Evolutionary conservation across 2,113 vertebrate species (phyloP).

Genomic region (Etia nguti): DNA sequence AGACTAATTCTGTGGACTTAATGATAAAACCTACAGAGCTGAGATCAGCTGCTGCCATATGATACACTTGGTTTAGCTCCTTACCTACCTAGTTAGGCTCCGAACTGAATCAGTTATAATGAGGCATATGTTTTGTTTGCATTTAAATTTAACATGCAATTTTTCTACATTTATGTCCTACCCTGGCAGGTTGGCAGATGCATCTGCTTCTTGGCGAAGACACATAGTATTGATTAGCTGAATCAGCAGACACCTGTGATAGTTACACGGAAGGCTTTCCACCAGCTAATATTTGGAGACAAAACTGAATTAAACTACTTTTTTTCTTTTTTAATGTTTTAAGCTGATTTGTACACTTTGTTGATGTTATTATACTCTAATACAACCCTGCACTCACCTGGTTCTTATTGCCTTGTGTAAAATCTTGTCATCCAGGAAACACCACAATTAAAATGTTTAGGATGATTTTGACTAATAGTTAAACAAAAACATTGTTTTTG

Average conservation of each 20-base stretch:
- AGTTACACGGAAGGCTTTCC: constrained; percentile 9
- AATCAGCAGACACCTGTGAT: constrained; percentile 25
- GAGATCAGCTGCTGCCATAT: not conserved
- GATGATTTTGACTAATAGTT: not conserved
- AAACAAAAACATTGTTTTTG: not conserved
- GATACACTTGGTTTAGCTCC: not conserved
- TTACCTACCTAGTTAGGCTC: not conserved
- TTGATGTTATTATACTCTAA: not conserved
- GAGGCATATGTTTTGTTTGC: constrained; percentile 9
- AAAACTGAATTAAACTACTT: not conserved
- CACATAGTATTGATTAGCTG: not conserved
- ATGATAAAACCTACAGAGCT: not conserved
- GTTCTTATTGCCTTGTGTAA: not conserved
- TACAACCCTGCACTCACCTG: not conserved
- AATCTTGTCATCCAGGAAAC: not conserved
- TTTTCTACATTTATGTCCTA: not conserved
- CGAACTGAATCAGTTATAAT: not conserved
- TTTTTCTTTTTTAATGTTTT: not conserved
- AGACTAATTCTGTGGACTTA: not conserved
- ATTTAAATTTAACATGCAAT: not conserved
- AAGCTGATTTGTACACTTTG: not conserved
- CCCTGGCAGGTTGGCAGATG: not conserved
- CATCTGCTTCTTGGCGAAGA: not conserved
- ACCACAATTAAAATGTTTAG: not conserved
- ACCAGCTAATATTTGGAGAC: not conserved